Evolutionary conservation across 2,113 vertebrate species (phyloP).

Genomic region (Neotragus pygmaeus): DNA sequence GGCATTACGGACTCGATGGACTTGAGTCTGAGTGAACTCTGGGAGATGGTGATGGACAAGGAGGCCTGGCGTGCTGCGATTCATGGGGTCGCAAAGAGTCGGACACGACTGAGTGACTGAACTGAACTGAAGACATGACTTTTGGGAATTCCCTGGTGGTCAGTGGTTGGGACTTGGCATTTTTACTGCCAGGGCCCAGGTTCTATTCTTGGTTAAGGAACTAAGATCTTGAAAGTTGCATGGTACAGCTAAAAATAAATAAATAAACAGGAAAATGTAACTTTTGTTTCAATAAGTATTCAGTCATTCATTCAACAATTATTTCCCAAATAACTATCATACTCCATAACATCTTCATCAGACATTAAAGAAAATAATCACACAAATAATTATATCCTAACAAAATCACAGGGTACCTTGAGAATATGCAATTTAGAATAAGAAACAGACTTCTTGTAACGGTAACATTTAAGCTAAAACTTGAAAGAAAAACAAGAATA

Average conservation of each 20-base stretch:
- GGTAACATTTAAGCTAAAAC: neutral
- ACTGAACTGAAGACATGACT: neutral
- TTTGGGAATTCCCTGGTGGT: neutral
- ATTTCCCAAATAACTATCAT: neutral
- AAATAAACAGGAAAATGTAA: neutral
- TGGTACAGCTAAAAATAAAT: neutral
- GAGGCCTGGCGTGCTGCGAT: too few relatives aligned
- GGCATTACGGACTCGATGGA: too few relatives aligned
- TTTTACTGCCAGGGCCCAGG: neutral
- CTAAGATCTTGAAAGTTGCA: neutral
- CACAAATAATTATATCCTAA: slow-evolving; percentile 2
- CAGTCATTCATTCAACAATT: neutral
- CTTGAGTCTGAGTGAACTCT: too few relatives aligned
- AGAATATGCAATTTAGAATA: neutral
- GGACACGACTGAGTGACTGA: too few relatives aligned
- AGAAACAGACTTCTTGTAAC: neutral
- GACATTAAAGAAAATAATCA: slow-evolving; percentile 47
- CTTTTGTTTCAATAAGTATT: neutral
- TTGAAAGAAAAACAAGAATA: neutral
- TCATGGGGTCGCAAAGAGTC: too few relatives aligned
- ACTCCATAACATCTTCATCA: slow-evolving; percentile 1
- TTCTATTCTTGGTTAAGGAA: neutral
- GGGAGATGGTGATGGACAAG: too few relatives aligned
- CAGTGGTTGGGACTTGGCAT: neutral
- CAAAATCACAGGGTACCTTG: neutral